phyloP scores from a whole-genome alignment of 2,797 vertebrate species.

The Crocodylus rhombifer region DNA sequence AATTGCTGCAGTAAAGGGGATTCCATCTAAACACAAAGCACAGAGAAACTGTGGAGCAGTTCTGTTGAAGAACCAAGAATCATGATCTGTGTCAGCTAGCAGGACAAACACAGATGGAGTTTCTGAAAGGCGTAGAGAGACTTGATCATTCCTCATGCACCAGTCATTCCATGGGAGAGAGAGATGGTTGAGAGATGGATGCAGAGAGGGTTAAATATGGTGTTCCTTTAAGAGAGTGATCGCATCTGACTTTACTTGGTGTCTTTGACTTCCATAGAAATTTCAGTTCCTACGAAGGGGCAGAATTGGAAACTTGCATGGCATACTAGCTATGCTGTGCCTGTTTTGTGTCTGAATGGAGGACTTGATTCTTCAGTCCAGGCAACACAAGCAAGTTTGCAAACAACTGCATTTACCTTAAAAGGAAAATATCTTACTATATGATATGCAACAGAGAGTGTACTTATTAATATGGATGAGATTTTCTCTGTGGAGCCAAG shows the following conservation, averaged over 20 bases:
- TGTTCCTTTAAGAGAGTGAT: not conserved
- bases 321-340: not conserved
- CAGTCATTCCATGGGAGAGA: not conserved
- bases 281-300: not conserved
- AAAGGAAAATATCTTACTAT: constrained; percentile 27
- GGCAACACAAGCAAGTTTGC: constrained; percentile 12
- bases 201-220: accelerated
- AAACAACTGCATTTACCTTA: constrained; percentile 27
- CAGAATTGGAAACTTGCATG: not conserved
- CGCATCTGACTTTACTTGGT: not conserved
- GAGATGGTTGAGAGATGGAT: not conserved
- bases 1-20: not conserved
- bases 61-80: not conserved
- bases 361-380: not conserved
- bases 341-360: not conserved
- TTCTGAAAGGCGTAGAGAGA: not conserved
- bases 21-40: not conserved
- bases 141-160: not conserved
- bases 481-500: constrained; percentile 50
- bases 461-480: constrained; percentile 22
- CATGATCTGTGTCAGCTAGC: accelerated
- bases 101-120: not conserved
- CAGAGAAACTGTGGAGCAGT: not conserved
- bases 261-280: not conserved
- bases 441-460: not conserved